Conservation (phyloP, 2,888 invertebrate genomes). For the Pteria penguin region DNA sequence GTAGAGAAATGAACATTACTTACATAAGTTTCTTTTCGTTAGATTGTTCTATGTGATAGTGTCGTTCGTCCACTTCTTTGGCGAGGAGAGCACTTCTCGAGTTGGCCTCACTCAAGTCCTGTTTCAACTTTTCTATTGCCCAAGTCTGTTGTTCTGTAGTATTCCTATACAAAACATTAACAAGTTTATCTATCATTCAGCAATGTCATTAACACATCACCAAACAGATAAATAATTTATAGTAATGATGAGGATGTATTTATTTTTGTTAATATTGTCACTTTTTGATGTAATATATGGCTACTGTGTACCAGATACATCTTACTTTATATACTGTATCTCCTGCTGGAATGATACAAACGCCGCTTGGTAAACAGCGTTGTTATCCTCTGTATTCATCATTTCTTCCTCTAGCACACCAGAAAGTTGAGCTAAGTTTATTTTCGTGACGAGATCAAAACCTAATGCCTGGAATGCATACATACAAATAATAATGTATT, state of each 20-base stretch:
- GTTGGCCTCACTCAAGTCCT: constrained; percentile 90
- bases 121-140: constrained; percentile 90
- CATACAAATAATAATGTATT: too few species aligned
- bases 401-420: constrained; percentile 71
- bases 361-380: constrained; percentile 69
- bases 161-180: constrained; percentile 79
- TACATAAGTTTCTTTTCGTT: constrained; percentile 85
- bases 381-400: constrained; percentile 63
- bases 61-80: constrained; percentile 94
- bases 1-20: constrained; percentile 77
- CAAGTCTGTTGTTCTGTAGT: constrained; percentile 85
- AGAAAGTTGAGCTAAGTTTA: constrained; percentile 73
- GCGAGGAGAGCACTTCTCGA: constrained; percentile 89
- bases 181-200: too few species aligned
- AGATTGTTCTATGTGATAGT: constrained; percentile 89
- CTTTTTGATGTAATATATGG: neutral
- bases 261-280: too few species aligned
- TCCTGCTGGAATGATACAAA: constrained; percentile 73
- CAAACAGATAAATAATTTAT: too few species aligned
- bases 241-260: too few species aligned
- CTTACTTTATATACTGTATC: constrained; percentile 71
- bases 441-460: constrained; percentile 69
- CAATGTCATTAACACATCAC: too few species aligned
- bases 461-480: constrained; percentile 68
- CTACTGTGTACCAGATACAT: neutral